A percentile compares a stretch with the other conserved stretches of the same genome.
Conservation (phyloP, 2,113 vertebrate species). For the Tamias sibiricus region DNA sequence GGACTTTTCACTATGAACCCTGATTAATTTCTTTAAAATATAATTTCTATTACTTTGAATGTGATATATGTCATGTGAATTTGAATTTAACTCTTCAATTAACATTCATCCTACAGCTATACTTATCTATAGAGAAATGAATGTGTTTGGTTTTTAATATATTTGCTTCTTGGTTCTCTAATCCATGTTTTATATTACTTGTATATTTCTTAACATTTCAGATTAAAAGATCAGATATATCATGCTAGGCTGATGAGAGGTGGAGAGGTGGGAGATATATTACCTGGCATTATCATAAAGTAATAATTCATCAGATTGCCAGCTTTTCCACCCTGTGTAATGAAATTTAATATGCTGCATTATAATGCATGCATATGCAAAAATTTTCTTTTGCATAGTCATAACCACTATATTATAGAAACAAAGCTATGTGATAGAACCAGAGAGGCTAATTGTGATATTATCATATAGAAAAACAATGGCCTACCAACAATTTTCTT, state of each 20-base stretch:
- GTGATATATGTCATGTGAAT: conserved; percentile 66
- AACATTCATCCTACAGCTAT: conserved; percentile 75
- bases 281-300: conserved; percentile 77
- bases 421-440: neutral
- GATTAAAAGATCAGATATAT: conserved; percentile 64
- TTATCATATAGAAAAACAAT: conserved; percentile 52
- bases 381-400: conserved; percentile 28
- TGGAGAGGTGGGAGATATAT: conserved; percentile 66
- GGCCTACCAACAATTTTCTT: neutral
- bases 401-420: neutral
- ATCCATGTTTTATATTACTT: conserved; percentile 71
- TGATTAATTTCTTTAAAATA: conserved; percentile 65
- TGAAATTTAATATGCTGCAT: conserved; percentile 74
- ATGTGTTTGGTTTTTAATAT: conserved; percentile 67
- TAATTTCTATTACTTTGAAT: conserved; percentile 38
- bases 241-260: conserved; percentile 58
- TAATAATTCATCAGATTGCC: conserved; percentile 70
- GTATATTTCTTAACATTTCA: conserved; percentile 69
- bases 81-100: conserved; percentile 76
- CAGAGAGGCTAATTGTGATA: conserved; percentile 4
- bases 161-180: conserved; percentile 68
- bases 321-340: conserved; percentile 33
- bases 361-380: conserved; percentile 74
- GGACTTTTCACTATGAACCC: conserved; percentile 71
- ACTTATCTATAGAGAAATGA: conserved; percentile 68